A percentile compares a stretch with the other conserved stretches of the same genome.
These are phyloP conservation scores for Pangasius sanitwongsei DNA, from an alignment of 2,797 vertebrate species.

Conservation along the genomic window DNA sequence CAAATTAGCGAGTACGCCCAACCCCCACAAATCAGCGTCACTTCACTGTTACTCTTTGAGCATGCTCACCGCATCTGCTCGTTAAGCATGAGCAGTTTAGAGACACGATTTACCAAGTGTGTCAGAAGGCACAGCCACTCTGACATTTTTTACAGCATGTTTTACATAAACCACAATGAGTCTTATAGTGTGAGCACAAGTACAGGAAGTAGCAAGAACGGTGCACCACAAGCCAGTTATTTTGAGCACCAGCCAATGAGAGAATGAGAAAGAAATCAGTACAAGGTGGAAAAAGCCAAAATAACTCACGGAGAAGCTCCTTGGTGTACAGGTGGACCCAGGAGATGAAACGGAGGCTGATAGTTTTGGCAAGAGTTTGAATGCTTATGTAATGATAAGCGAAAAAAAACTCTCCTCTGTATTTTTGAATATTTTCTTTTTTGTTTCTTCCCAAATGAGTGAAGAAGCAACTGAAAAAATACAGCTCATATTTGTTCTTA, in stretches of 20 bases:
- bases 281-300: neutral
- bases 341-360: neutral
- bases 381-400: neutral
- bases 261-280: neutral
- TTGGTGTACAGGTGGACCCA: slow-evolving; percentile 8
- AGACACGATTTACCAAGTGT: slow-evolving; percentile 17
- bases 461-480: neutral
- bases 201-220: neutral
- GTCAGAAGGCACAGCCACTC: neutral
- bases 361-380: neutral
- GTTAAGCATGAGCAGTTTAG: slow-evolving; percentile 3
- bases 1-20: neutral
- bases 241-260: neutral
- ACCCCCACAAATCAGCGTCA: neutral
- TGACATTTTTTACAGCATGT: neutral
- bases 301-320: neutral
- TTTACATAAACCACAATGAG: slow-evolving; percentile 5
- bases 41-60: neutral
- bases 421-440: slow-evolving; percentile 18
- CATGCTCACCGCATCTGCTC: neutral
- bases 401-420: neutral
- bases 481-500: neutral
- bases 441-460: neutral
- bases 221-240: neutral
- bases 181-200: neutral